Evolutionary conservation across 2,888 invertebrate genomes (phyloP).

Genomic region (Callyntrura guangdongensis): DNA sequence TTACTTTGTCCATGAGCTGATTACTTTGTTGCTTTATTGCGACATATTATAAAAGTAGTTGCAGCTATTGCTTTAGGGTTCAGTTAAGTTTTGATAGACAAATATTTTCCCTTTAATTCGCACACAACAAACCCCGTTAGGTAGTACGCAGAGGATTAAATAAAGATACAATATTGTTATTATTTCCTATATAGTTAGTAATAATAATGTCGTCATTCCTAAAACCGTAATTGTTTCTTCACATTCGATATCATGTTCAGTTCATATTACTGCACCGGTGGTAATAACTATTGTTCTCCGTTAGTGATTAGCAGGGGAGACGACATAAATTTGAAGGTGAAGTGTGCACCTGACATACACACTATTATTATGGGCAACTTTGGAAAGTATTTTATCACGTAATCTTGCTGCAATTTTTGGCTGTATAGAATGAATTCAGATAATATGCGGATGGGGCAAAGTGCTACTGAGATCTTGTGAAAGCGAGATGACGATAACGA

Average conservation of each 20-base stretch:
- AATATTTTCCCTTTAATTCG: too few relatives aligned
- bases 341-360: neutral
- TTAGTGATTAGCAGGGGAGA: conserved; percentile 24
- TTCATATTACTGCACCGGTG: neutral
- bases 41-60: too few relatives aligned
- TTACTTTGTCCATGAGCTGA: too few relatives aligned
- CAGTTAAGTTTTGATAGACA: too few relatives aligned
- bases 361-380: neutral
- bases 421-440: neutral
- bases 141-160: neutral
- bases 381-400: neutral
- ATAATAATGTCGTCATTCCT: too few relatives aligned
- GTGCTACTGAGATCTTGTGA: too few relatives aligned
- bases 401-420: neutral
- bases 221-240: too few relatives aligned
- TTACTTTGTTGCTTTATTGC: too few relatives aligned
- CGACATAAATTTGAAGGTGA: conserved; percentile 14
- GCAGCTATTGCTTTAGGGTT: too few relatives aligned
- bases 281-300: too few relatives aligned
- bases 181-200: neutral
- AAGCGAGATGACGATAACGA: too few relatives aligned
- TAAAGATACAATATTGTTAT: neutral
- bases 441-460: neutral
- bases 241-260: neutral
- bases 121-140: neutral